Percentiles rank a stretch among this genome's conserved stretches.
These are phyloP conservation scores for Sisyra nigra DNA, from an alignment of 2,888 invertebrate species.

Conservation along the genomic window DNA sequence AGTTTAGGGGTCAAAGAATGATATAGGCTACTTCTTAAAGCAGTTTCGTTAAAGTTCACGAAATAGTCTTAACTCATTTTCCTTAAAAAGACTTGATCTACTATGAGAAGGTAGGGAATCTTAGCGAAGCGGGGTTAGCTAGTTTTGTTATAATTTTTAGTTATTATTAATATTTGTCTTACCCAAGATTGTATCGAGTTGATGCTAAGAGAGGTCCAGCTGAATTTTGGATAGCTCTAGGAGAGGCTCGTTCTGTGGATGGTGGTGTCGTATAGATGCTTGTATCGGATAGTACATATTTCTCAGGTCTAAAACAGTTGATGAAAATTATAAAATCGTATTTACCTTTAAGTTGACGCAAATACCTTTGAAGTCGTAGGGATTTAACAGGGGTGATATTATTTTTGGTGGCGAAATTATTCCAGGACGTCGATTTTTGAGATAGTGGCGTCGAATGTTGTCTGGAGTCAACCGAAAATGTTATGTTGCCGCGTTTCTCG, in stretches of 20 bases:
- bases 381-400: slow-evolving; percentile 1
- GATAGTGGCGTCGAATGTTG: background rate
- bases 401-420: background rate
- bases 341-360: background rate
- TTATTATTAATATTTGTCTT: too few relatives aligned
- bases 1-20: too few relatives aligned
- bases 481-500: background rate
- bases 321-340: background rate
- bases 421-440: background rate
- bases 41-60: too few relatives aligned
- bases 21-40: too few relatives aligned
- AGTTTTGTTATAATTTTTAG: too few relatives aligned
- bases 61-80: too few relatives aligned
- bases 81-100: too few relatives aligned
- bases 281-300: slow-evolving; percentile 7
- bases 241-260: slow-evolving; percentile 8
- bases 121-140: too few relatives aligned
- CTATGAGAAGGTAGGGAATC: too few relatives aligned
- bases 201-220: slow-evolving; percentile 30
- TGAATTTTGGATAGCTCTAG: slow-evolving; percentile 21
- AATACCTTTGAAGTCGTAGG: slow-evolving; percentile 1
- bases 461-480: slow-evolving; percentile 4
- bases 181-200: slow-evolving; percentile 30
- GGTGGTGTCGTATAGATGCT: background rate
- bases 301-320: slow-evolving; percentile 4